A percentile compares a stretch with the other conserved stretches of the same genome.
phyloP scores from a whole-genome alignment of 1,140 invertebrate species.

The Oscheius sp. region DNA sequence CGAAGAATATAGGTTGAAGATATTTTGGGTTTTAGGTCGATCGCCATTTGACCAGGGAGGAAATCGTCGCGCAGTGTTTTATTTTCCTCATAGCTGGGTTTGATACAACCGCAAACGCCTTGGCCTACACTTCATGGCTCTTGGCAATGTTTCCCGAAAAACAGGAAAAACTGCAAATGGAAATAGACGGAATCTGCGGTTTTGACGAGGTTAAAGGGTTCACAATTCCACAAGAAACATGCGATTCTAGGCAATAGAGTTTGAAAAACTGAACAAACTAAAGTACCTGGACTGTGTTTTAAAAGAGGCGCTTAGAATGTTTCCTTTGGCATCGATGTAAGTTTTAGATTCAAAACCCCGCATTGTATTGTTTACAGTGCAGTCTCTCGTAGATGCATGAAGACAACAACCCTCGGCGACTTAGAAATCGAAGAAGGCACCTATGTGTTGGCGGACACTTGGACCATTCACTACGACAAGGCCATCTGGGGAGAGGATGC shows the following conservation, averaged over 20 bases:
- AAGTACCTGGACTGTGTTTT: slow-evolving; percentile 30
- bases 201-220: not conserved
- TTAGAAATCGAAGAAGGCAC: slow-evolving; percentile 59
- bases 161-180: slow-evolving; percentile 61
- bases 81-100: slow-evolving; percentile 64
- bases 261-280: slow-evolving; percentile 16
- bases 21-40: slow-evolving; percentile 9
- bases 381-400: slow-evolving; percentile 51
- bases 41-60: not conserved
- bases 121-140: slow-evolving; percentile 61
- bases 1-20: not conserved
- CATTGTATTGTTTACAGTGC: slow-evolving; percentile 37
- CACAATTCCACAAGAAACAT: slow-evolving; percentile 1
- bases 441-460: slow-evolving; percentile 60
- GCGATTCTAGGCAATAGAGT: not conserved
- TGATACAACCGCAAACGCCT: slow-evolving; percentile 62
- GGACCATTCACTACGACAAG: slow-evolving; percentile 59
- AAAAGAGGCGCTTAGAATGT: slow-evolving; percentile 25
- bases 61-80: slow-evolving; percentile 19
- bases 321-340: slow-evolving; percentile 15
- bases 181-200: slow-evolving; percentile 49
- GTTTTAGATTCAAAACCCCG: not conserved
- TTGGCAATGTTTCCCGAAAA: slow-evolving; percentile 62
- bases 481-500: slow-evolving; percentile 56
- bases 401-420: slow-evolving; percentile 47